Base-by-base conservation (phyloP, 2,113 vertebrate species). In the Mungos mungo region DNA sequence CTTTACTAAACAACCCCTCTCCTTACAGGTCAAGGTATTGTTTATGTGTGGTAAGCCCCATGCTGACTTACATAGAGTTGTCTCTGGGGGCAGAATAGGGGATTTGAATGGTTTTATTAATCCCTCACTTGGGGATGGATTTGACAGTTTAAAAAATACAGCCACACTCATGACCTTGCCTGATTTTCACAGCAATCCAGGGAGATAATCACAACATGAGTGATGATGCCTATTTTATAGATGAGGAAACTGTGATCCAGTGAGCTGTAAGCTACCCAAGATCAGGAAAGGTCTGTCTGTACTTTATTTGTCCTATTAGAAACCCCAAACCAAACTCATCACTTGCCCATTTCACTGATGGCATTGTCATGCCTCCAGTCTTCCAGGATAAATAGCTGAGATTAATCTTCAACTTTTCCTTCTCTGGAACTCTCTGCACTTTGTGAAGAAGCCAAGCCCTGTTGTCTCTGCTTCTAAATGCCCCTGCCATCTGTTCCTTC, bases 331-430 rank as follows among this genome's bases (percentile, higher is more conserved):
- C 60, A 93, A 88, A 71, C 35, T 85, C 74, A 47, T 65, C 82
- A 47, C 10, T 77, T 93, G 57, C 23, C 35, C 29, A 41, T 74
- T 84, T 93, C 84, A 35, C 9, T 2, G 47, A 74, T 47, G 72
- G 11, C 33, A 57, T 86, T 33, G 12, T 12, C 41, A 11, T 21
- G 10, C 33, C 82, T 80, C 88, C 19, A 54, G 12, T 90, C 60
- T 80, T 94, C 74, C 85, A 82, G 57, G 12, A 79, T 91, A 95
- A 92, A 92, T 52, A 80, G 5, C 3, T 90, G 47, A 57, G 21
- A 54, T 68, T 82, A 76, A 92, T 76, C 57, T 81, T 92, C 45
- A 87, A 13, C 3, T 69, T 91, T 90, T 90, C 65, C 84, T 97
- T 93, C 18, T 52, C 45, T 90, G 92, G 38, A 52, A 90, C 76